Conservation (phyloP, 2,113 vertebrate species). For the Proterorhinus semilunaris region DNA sequence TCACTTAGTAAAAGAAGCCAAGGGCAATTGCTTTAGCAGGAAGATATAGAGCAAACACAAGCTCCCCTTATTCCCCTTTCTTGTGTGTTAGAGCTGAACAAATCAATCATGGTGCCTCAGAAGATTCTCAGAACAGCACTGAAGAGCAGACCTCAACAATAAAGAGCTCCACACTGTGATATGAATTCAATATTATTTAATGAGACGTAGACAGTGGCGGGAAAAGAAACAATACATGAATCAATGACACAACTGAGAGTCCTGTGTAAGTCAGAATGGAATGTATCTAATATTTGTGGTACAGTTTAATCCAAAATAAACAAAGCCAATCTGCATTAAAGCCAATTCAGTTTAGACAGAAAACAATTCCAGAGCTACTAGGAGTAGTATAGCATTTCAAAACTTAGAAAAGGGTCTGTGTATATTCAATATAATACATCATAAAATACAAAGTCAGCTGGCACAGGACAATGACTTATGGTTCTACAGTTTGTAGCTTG, state of each 20-base stretch:
- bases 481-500: no score
- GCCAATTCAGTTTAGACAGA: no score
- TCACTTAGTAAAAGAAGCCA: slow-evolving; percentile 56
- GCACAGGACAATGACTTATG: no score
- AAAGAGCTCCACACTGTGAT: slow-evolving; percentile 66
- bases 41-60: slow-evolving; percentile 55
- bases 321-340: no score
- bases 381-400: no score
- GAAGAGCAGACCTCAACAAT: slow-evolving; percentile 53
- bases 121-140: slow-evolving; percentile 44
- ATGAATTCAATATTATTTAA: slow-evolving; percentile 70
- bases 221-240: slow-evolving; percentile 41
- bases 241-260: slow-evolving; percentile 24
- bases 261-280: slow-evolving; percentile 28
- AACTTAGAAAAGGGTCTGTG: no score
- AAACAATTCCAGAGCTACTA: no score
- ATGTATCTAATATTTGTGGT: background rate
- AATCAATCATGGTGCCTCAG: slow-evolving; percentile 55
- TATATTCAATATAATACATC: no score
- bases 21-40: slow-evolving; percentile 63
- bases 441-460: no score
- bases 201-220: slow-evolving; percentile 62
- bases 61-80: slow-evolving; percentile 33
- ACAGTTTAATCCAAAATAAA: no score
- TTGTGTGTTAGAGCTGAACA: slow-evolving; percentile 44